These are phyloP conservation scores for Artemia sinica DNA, from an alignment of 2,888 invertebrate genomes.

Conservation along the genomic window DNA sequence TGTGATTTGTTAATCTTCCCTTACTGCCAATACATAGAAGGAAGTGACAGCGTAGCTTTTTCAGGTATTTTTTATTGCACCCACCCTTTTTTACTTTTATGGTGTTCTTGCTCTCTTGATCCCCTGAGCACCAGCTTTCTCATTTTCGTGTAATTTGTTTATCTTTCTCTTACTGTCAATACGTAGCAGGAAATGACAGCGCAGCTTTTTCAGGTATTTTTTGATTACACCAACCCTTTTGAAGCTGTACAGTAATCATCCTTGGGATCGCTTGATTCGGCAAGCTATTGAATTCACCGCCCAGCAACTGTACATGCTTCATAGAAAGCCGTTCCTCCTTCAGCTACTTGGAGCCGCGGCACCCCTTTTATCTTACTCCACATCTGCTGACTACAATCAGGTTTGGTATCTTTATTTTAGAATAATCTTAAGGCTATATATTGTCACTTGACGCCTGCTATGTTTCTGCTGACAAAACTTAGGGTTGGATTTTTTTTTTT, in stretches of 20 bases:
- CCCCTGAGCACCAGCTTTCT: too few species aligned
- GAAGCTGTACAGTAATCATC: slow-evolving; percentile 91
- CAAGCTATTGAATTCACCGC: slow-evolving; percentile 94
- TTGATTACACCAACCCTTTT: slow-evolving; percentile 93
- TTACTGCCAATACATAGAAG: too few species aligned
- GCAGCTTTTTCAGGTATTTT: slow-evolving; percentile 47
- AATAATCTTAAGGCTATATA: too few species aligned
- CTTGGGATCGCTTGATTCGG: slow-evolving; percentile 84
- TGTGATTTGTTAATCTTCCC: too few species aligned
- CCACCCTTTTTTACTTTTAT: neutral
- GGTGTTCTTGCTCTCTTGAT: neutral
- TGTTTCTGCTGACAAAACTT: too few species aligned
- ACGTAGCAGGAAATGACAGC: too few species aligned
- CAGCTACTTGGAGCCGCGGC: slow-evolving; percentile 99
- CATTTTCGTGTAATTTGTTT: too few species aligned
- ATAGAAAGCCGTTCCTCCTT: slow-evolving; percentile 90
- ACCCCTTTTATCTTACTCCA: slow-evolving; percentile 50
- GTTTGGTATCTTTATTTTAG: neutral
- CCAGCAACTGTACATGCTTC: slow-evolving; percentile 93
- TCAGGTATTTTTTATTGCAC: too few species aligned
- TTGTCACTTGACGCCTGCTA: too few species aligned
- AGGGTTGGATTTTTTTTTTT: too few species aligned
- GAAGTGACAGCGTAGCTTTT: too few species aligned
- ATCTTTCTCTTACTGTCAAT: too few species aligned
- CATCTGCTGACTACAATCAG: slow-evolving; percentile 60